Evolutionary conservation across 1,140 invertebrate genomes (phyloP), one percentile per base, ranked within the genome.

Genomic region (Antheraea pernyi): DNA sequence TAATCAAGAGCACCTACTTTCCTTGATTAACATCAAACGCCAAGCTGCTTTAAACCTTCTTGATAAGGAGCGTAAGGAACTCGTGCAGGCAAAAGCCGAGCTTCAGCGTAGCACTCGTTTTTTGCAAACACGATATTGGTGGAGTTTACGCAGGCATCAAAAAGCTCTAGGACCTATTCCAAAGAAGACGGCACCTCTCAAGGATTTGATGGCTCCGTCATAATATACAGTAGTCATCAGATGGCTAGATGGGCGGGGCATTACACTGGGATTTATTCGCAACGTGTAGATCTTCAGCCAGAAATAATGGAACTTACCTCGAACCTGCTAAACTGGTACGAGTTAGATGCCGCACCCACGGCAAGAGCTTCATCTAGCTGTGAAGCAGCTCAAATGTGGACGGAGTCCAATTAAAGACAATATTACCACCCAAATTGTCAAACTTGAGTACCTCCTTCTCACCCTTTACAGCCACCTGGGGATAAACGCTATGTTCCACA

Each of bases 151-250:
- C 7, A 42, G 39, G 39, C 7, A 42, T 42, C 11, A 42, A 42
- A 42, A 42, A 11, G 46, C 11, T 53, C 11, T 13, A 2, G 46
- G 46, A 13, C 46, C 46, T 60, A 60, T 11, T 22, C 39, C 62
- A 18, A 76, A 76, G 22, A 76, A 76, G 30, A 72, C 66, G 59
- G 68, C 74, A n/a, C 74, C 70, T 61, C 62, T 76, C 9, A 76
- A 72, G 48, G 73, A 71, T 18, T 18, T 16, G 67, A 72, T n/a
- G 70, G 70, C 16, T 22, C 68, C 62, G n/a, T 70, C 5, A 76
- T 76, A 9, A 68, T 58, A 11, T 22, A 76, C 39, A 66, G 48
- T 30, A 19, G 68, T 0, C 37, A 60, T 16, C 73, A 70, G 62
- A 11, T 71, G 13, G 4, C 3, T 19, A 19, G 73, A 36, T 74